These are phyloP conservation scores for Arctocebus calabarensis DNA, from an alignment of 2,797 vertebrate species.

Conservation along the genomic window DNA sequence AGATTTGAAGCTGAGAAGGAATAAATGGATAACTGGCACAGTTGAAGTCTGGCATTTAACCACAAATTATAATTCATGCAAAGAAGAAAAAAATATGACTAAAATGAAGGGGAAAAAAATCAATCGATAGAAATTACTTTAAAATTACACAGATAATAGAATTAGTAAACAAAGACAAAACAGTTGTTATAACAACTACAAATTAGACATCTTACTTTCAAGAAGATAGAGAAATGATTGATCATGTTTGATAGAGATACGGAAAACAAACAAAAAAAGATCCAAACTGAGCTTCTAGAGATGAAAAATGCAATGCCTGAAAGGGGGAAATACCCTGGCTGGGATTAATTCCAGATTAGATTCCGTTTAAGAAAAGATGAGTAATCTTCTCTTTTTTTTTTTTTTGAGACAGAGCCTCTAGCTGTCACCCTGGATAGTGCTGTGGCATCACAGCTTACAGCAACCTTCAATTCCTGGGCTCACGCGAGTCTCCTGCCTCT, in stretches of 20 bases:
- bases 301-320: background rate
- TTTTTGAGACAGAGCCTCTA: too few species aligned
- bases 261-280: background rate
- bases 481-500: too few species aligned
- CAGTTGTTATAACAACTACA: background rate
- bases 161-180: background rate
- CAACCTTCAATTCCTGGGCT: too few species aligned
- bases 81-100: background rate
- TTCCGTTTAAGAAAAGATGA: background rate
- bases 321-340: background rate
- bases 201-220: background rate
- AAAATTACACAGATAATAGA: background rate
- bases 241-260: background rate
- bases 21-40: background rate
- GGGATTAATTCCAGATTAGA: background rate
- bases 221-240: background rate
- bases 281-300: background rate
- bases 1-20: background rate
- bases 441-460: too few species aligned
- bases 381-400: background rate
- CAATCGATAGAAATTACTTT: background rate
- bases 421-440: too few species aligned
- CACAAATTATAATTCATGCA: background rate
- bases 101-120: background rate
- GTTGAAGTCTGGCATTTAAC: background rate